Conservation (phyloP, 2,113 vertebrate species). For the Brachionichthys hirsutus region DNA sequence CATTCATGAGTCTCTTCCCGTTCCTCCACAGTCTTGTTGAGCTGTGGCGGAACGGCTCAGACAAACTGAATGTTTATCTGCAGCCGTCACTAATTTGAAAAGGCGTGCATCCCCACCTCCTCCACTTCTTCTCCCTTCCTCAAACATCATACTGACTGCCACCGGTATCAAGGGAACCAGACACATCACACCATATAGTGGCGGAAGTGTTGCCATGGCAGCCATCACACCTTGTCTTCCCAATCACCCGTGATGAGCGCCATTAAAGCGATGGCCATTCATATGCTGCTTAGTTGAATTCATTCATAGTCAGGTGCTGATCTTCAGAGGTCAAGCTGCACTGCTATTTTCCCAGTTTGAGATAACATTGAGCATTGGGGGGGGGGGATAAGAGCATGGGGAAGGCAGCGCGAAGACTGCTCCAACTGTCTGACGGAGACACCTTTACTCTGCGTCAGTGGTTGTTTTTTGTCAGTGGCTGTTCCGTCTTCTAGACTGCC, state of each 20-base stretch:
- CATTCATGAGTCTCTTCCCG: not conserved
- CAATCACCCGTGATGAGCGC: conserved; percentile 28
- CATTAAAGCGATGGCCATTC: not conserved
- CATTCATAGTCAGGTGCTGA: not conserved
- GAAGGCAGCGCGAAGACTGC: too few species aligned
- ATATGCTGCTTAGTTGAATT: not conserved
- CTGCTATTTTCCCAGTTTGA: too few species aligned
- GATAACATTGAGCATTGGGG: too few species aligned
- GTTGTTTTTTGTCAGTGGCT: too few species aligned
- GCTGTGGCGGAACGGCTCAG: conserved; percentile 5
- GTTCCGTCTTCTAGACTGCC: too few species aligned
- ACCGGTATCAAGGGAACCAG: conserved; percentile 54
- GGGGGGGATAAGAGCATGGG: too few species aligned
- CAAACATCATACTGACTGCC: conserved; percentile 18
- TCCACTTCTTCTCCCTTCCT: not conserved
- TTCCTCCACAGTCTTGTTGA: not conserved
- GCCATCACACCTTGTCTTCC: conserved; percentile 62
- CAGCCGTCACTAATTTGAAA: not conserved
- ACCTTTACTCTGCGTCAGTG: too few species aligned
- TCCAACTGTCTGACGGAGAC: too few species aligned
- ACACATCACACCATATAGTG: conserved; percentile 31
- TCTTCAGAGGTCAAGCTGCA: not conserved
- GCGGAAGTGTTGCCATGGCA: conserved; percentile 61
- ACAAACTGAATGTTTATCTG: not conserved
- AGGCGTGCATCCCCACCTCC: not conserved